Evolutionary conservation across 2,113 vertebrate species (phyloP).

Genomic region (Cyprinodon variegatus): DNA sequence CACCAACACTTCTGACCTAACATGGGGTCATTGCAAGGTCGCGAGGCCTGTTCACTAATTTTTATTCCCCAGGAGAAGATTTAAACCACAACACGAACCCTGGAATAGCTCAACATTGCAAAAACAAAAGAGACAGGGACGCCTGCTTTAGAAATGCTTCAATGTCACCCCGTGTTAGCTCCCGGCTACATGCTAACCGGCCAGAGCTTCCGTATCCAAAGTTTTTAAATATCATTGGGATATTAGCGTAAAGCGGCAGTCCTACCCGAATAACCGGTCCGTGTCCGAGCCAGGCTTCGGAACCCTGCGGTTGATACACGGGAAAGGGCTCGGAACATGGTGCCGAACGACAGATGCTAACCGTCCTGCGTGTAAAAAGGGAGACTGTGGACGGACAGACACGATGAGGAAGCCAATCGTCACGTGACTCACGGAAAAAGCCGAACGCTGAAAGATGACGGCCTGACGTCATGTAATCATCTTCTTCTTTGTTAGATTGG

Average conservation of each 20-base stretch:
- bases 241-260: no score
- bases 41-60: constrained; percentile 12
- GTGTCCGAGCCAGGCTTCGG: constrained; percentile 67
- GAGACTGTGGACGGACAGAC: constrained; percentile 16
- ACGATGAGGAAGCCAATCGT: neutral
- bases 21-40: constrained; percentile 77
- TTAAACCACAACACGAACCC: neutral
- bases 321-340: constrained; percentile 81
- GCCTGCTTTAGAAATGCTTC: constrained; percentile 9
- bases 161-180: constrained; percentile 61
- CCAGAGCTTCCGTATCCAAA: neutral
- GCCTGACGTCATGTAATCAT: neutral
- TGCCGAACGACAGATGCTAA: constrained; percentile 30
- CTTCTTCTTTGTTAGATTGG: no score
- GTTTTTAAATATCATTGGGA: neutral
- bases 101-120: rapidly evolving
- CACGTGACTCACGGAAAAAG: constrained; percentile 53
- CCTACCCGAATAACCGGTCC: constrained; percentile 66
- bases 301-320: constrained; percentile 54
- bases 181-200: constrained; percentile 20
- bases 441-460: constrained; percentile 19
- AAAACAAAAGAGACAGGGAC: neutral
- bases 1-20: constrained; percentile 29
- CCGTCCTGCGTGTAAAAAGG: constrained; percentile 10
- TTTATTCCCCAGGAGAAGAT: neutral